Evolutionary conservation across 2,797 vertebrate species (phyloP), one percentile per base, ranked within the genome.

Genomic region (Gastrophryne carolinensis): DNA sequence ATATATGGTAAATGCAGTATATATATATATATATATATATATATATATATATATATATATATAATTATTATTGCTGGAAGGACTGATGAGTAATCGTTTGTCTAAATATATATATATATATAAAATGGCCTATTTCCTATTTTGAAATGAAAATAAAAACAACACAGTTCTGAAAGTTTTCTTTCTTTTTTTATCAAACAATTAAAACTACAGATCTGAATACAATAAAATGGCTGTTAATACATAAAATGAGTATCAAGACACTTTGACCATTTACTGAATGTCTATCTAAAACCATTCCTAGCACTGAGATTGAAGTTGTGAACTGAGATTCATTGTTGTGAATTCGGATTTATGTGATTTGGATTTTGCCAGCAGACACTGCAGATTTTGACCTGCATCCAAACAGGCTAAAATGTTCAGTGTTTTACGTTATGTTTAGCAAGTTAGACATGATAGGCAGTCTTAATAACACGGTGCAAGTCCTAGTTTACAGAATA

Each of bases 231-330:
- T 75, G 53, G 29, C 30, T 39, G 53, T 75, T 60, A 68, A 60
- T 75, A 67, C 73, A 75, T 75, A 61, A 61, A 75, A 68, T 64
- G 65, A 50, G 30, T 60, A 68, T 62, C 32, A 68, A 61, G 37
- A 66, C 58, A 67, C 67, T 80, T 71, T 17, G 41, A 65, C 56
- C 54, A 76, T 71, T 67, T 56, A 72, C 70, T 75, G 61, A 69
- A 70, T 75, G 41, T 65, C 78, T 67, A 72, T 50, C 54, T 64
- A 75, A 64, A 71, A 74, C 27, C 58, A 35, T 50, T 65, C 64
- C 64, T 60, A 60, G 57, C 62, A 70, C 64, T 61, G 61, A 75
- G 52, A 72, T 50, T 50, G 15, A 30, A 52, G 63, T 52, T 60
- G 34, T 19, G 53, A 24, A 32, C 58, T 60, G 34, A 24, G 60